Base-by-base conservation (phyloP, 2,797 vertebrate species). In the Myripristis jacobus region DNA sequence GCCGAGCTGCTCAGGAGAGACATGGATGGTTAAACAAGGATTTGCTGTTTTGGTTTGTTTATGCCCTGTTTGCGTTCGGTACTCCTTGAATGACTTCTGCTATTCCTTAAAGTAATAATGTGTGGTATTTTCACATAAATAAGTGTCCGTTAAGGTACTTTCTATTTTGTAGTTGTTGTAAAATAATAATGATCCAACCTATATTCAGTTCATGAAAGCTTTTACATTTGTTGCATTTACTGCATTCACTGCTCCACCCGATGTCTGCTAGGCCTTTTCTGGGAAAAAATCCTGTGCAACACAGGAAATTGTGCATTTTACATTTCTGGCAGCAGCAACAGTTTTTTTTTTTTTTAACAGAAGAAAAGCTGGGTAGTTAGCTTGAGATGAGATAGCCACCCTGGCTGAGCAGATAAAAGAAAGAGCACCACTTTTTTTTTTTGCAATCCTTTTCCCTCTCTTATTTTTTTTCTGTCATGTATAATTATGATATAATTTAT, bases 71-170 rank as follows among this genome's bases (percentile, higher is more conserved):
- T 31, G 29, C 8, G 29, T 31, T 31, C 5, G 29, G 4, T 7
- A 5, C 2, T 31, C n/a, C n/a, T n/a, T n/a, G n/a, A n/a, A n/a
- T n/a, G n/a, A n/a, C n/a, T n/a, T n/a, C n/a, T n/a, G n/a, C n/a
- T n/a, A n/a, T n/a, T n/a, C n/a, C n/a, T n/a, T n/a, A n/a, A n/a
- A n/a, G n/a, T 41, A 57, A 11, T 34, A 27, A 27, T n/a, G n/a
- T n/a, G 34, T 50, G 25, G 36, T 16, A 51, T 46, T 64, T 57
- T 54, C 41, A 59, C n/a, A 55, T 9, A 21, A 60, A 61, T n/a
- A 66, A 31, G 5, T 31, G 19, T 10, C 19, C 3, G 8, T 22
- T 51, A 13, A 29, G 3, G 18, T 18, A 59, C 22, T 60, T 21
- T 27, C 3, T 59, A 24, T 4, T 46, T n/a, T 8, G n/a, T 18